Evolutionary conservation across 2,113 vertebrate genomes (phyloP).

Genomic region (Otolemur garnettii): DNA sequence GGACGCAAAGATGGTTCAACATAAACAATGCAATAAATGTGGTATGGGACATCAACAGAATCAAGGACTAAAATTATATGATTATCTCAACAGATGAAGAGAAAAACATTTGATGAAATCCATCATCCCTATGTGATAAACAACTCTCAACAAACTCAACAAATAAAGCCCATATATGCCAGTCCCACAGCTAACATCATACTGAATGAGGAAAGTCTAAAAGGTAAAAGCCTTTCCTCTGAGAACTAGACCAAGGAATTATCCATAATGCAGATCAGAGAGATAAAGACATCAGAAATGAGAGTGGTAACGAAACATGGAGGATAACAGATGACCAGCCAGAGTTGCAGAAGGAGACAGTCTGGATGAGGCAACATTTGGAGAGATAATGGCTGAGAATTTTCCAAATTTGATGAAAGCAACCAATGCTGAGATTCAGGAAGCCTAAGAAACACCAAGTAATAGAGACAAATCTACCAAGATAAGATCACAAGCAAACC

Average conservation of each 20-base stretch:
- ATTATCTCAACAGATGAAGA: not conserved
- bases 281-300: not conserved
- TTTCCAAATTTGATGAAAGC: not conserved
- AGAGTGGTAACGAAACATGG: not conserved
- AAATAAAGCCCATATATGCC: not conserved
- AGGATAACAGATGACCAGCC: not conserved
- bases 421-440: not conserved
- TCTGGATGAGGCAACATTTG: not conserved
- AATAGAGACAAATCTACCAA: not conserved
- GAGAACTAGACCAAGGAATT: not conserved
- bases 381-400: not conserved
- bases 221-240: not conserved
- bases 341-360: not conserved
- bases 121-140: not conserved
- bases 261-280: not conserved
- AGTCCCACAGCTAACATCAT: not conserved
- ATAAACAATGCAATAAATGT: not conserved
- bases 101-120: not conserved
- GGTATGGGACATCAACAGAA: not conserved
- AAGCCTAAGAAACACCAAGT: not conserved
- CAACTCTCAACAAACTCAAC: not conserved
- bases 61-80: not conserved
- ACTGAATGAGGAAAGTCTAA: not conserved
- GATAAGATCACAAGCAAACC: not conserved
- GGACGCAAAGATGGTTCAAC: not conserved